Percentiles rank a stretch among this genome's conserved stretches.
phyloP scores from a whole-genome alignment of 2,113 vertebrate genomes.

The Pardalotus punctatus region DNA sequence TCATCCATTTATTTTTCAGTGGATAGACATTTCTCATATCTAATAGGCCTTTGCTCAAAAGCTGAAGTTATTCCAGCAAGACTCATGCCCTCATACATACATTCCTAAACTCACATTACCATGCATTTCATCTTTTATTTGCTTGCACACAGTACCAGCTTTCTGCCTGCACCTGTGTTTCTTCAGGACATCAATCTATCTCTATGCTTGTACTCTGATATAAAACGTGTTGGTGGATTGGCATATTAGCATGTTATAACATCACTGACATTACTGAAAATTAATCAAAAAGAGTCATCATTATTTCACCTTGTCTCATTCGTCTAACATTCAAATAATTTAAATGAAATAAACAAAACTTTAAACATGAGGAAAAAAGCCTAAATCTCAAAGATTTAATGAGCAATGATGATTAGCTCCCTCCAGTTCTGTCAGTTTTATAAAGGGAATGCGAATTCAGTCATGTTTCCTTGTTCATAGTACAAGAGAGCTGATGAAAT shows the following conservation, averaged over 20 bases:
- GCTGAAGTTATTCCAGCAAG: not conserved
- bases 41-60: not conserved
- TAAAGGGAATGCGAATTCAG: not conserved
- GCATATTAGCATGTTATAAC: not conserved
- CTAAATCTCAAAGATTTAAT: not conserved
- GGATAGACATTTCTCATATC: not conserved
- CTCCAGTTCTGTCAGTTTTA: not conserved
- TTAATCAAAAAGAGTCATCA: not conserved
- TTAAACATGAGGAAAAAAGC: not conserved
- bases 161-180: not conserved
- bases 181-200: not conserved
- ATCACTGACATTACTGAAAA: not conserved
- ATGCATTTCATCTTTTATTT: not conserved
- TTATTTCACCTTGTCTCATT: not conserved
- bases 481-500: not conserved
- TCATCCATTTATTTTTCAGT: slow-evolving; percentile 4
- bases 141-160: not conserved
- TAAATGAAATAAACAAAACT: not conserved
- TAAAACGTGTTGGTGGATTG: not conserved
- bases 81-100: not conserved
- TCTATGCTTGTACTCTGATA: not conserved
- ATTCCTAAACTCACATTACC: not conserved
- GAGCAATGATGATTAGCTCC: not conserved
- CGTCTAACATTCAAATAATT: not conserved
- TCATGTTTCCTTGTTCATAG: not conserved